These are phyloP conservation scores for Monarcha castaneiventris DNA, from an alignment of 2,113 vertebrate genomes.

Conservation along the genomic window DNA sequence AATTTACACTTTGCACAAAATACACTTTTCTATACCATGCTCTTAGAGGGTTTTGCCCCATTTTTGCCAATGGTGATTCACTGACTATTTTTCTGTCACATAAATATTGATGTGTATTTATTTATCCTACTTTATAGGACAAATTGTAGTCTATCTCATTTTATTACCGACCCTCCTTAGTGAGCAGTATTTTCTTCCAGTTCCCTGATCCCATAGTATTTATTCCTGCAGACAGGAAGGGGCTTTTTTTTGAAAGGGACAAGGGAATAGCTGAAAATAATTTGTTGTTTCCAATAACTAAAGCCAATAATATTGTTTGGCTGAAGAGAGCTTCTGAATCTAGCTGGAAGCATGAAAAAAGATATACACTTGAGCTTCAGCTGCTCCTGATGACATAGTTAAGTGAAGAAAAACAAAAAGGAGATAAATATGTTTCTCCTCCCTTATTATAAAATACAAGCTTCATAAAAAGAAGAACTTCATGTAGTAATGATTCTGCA, in stretches of 20 bases:
- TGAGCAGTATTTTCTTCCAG: background rate
- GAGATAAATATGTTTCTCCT: background rate
- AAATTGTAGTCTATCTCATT: background rate
- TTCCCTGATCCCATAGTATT: background rate
- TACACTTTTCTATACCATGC: background rate
- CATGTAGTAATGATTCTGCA: background rate
- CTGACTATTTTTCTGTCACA: background rate
- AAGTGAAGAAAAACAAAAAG: background rate
- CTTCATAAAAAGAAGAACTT: background rate
- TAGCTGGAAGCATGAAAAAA: background rate
- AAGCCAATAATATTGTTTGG: background rate
- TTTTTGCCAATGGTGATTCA: background rate
- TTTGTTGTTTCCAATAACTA: background rate
- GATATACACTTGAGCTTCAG: background rate
- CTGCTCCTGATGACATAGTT: background rate
- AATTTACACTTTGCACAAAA: background rate
- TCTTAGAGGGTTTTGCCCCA: background rate
- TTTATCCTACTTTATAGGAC: background rate
- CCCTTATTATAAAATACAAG: background rate
- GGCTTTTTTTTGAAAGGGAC: background rate
- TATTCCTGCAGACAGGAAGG: background rate
- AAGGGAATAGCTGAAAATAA: background rate
- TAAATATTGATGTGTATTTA: background rate
- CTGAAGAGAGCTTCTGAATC: background rate
- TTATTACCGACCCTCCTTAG: background rate